Evolutionary conservation across 2,113 vertebrate species (phyloP), one percentile per base, ranked within the genome.

Genomic region (Vidua macroura): DNA sequence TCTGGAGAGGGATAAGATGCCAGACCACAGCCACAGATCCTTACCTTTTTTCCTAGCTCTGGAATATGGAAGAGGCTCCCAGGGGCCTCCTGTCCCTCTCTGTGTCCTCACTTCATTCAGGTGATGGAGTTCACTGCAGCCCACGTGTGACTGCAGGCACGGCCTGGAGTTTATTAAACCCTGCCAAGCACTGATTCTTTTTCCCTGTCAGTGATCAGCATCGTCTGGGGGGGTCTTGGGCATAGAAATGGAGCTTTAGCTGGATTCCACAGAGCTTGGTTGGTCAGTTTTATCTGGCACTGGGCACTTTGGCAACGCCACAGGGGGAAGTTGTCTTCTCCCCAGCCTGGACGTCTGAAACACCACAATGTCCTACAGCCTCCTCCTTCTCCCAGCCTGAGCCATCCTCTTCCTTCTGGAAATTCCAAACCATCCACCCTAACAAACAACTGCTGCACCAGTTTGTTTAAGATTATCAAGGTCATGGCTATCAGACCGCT

Each of bases 211-310:
- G 18, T 33, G 37, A 69, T 64, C 17, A 66, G 33, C 63, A 52
- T 18, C 2, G 0, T 55, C 3, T 46, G 19, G 41, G 5, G 2
- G 5, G 0, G 0, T 4, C 16, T 35, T 64, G 52, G 28, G 31
- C 58, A 53, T 12, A 44, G 23, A 58, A 58, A 93, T 48, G 14
- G 58, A 44, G 48, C 16, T 58, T 28, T 10, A 58, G 15, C 28
- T 59, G 58, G 33, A n/a, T 58, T 76, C 1, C 22, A 35, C 30
- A 39, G 22, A 39, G 52, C 18, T 11, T 44, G 28, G 9, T 21
- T 37, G 39, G 6, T 72, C 35, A 37, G 5, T 41, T 88, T 49
- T 30, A 13, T 7, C 31, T 62, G 28, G 15, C n/a, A 11, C 5
- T 2, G 17, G 6, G 13, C 67, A 64, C 10, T 70, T 37, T 13